Base-by-base conservation (phyloP, 1,140 invertebrate species). In the Pemphigus obesinymphae region DNA sequence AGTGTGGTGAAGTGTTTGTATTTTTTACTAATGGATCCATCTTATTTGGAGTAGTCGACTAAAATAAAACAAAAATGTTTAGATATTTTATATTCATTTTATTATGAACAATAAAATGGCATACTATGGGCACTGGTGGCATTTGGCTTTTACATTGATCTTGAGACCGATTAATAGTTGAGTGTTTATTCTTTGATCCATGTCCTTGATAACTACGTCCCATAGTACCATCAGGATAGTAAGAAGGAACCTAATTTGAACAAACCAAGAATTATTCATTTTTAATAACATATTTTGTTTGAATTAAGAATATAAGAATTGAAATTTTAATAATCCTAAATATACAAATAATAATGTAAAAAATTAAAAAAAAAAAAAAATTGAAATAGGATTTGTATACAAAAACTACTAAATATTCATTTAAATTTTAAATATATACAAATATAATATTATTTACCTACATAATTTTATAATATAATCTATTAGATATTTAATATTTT, bases 221-320 rank as follows among this genome's bases (percentile, higher is more conserved):
- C 53, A 40, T n/a, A n/a, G 37, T 1, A 45, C 31, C 63, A 20
- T 80, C 76, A 31, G 53, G 55, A 80, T 61, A 80, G 23, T 61
- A 80, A n/a, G 76, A 26, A 80, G 76, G 76, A 10, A 80, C 53
- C 76, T 80, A 58, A 43, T 40, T 23, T 17, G n/a, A 76, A 80
- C 15, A 80, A 45, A 45, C 13, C 13, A 53, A 5, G 3, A 31
- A 40, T 73, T 43, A 72, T 43, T 2, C 11, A 58, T 58, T 58
- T 15, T 58, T 13, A 26, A 26, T 58, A 26, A 58, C 26, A 58
- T 23, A 26, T 53, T 23, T 23, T 3, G 20, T 50, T 50, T 6
- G 0, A 50, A 3, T 0, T n/a, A n/a, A 50, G n/a, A 50, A 50
- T n/a, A n/a, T n/a, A n/a, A n/a, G n/a, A n/a, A n/a, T n/a, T n/a